A percentile compares a stretch with the other conserved stretches of the same genome.
Conservation (phyloP, 2,113 vertebrate species). For the Madoqua kirkii region DNA sequence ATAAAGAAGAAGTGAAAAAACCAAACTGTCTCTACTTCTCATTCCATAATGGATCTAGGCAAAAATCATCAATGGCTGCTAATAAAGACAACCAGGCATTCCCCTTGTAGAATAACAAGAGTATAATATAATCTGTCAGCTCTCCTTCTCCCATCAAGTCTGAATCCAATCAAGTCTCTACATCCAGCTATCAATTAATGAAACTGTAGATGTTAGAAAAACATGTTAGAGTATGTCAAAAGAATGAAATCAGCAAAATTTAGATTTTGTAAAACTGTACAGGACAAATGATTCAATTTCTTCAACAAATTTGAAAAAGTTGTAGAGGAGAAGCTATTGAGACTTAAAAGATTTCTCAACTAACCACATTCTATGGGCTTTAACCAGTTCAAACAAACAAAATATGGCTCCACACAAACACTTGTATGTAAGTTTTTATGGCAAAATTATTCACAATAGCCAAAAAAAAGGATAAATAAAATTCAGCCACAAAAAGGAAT, state of each 20-base stretch:
- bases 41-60: not conserved
- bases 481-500: not conserved
- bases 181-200: not conserved
- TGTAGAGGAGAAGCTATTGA: not conserved
- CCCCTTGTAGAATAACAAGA: not conserved
- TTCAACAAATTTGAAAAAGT: not conserved
- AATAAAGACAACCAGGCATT: not conserved
- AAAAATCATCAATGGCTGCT: not conserved
- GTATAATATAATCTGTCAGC: not conserved
- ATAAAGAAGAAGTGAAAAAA: not conserved
- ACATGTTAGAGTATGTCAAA: not conserved
- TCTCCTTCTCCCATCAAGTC: not conserved
- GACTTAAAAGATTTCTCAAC: not conserved
- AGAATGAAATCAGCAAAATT: not conserved
- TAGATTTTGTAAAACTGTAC: not conserved
- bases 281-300: not conserved
- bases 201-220: not conserved
- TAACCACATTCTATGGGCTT: not conserved
- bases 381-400: not conserved
- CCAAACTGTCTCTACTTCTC: not conserved
- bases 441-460: not conserved
- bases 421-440: not conserved
- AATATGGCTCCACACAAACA: not conserved
- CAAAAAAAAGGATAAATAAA: not conserved
- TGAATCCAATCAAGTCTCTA: not conserved